These are phyloP conservation scores for Hemicordylus capensis DNA, from an alignment of 2,113 vertebrate species.

Conservation along the genomic window DNA sequence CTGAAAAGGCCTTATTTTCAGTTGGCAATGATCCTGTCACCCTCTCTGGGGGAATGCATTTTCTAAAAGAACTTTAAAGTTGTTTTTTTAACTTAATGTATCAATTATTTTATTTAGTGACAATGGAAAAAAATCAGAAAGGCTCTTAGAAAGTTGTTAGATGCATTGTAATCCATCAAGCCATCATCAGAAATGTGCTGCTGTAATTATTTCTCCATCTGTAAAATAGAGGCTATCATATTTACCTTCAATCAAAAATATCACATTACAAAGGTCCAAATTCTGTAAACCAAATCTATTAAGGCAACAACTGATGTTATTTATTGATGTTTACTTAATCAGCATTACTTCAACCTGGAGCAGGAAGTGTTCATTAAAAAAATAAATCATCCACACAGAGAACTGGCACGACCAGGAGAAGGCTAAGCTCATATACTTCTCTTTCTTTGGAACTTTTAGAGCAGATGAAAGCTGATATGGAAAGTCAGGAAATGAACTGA, in stretches of 20 bases:
- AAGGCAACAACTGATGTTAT: background rate
- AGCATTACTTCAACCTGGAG: background rate
- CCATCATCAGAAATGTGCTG: background rate
- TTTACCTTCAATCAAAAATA: background rate
- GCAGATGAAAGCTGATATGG: background rate
- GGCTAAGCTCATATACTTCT: no score
- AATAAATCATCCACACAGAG: no score
- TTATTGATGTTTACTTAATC: background rate
- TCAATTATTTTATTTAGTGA: constrained; percentile 2
- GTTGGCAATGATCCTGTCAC: constrained; percentile 24
- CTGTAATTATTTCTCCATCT: constrained; percentile 6
- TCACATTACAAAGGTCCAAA: background rate
- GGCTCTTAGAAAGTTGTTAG: background rate
- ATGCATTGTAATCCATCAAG: background rate
- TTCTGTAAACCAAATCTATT: background rate
- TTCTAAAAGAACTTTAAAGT: background rate
- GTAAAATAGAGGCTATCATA: background rate
- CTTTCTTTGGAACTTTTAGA: background rate
- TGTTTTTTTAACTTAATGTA: background rate
- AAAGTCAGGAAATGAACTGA: background rate
- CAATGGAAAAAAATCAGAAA: constrained; percentile 1
- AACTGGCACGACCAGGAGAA: no score
- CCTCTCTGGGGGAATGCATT: constrained; percentile 29
- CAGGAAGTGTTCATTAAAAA: no score
- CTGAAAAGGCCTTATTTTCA: constrained; percentile 19